Conservation (phyloP, 2,113 vertebrate species). For the Boulengeromyrus knoepffleri region DNA sequence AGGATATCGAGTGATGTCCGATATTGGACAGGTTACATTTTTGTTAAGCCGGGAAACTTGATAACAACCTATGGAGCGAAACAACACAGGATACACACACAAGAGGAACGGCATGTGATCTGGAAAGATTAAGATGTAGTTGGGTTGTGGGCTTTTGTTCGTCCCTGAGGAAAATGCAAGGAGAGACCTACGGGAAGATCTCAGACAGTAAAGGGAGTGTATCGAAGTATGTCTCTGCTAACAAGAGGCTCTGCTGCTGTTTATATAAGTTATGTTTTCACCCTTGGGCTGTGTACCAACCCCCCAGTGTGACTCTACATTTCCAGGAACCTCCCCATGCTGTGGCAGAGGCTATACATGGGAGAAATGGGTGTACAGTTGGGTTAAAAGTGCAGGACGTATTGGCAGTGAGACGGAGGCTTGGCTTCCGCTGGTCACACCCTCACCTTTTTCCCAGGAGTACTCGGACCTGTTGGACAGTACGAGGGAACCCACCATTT, state of each 20-base stretch:
- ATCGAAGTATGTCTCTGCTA: neutral
- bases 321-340: neutral
- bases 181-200: neutral
- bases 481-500: slow-evolving; percentile 53
- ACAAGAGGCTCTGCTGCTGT: neutral
- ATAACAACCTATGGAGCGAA: neutral
- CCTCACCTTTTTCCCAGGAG: slow-evolving; percentile 59
- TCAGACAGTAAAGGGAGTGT: neutral
- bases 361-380: neutral
- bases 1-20: neutral
- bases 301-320: neutral
- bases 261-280: neutral
- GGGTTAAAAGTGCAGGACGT: neutral
- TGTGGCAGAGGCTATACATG: neutral
- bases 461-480: slow-evolving; percentile 70
- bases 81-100: neutral
- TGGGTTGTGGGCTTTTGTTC: neutral
- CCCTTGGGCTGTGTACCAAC: neutral
- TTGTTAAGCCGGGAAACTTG: neutral
- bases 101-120: neutral
- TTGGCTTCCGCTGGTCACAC: neutral
- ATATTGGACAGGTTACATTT: neutral
- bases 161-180: neutral
- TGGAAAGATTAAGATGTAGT: neutral
- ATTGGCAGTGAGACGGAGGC: neutral